These are phyloP conservation scores for Lathamus discolor DNA, from an alignment of 2,113 vertebrate genomes.

Conservation along the genomic window DNA sequence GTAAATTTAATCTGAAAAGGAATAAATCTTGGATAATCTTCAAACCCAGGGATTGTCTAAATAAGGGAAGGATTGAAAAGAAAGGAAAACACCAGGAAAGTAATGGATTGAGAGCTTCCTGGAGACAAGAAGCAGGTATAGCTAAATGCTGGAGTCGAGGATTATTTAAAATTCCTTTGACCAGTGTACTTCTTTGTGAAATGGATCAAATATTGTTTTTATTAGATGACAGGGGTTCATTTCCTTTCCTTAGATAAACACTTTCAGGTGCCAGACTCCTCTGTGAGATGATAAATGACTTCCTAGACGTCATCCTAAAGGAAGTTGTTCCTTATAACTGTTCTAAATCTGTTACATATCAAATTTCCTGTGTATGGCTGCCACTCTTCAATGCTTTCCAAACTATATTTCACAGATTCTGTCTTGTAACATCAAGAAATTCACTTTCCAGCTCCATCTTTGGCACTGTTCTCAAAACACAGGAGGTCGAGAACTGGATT, in stretches of 20 bases:
- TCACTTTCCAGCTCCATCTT: background rate
- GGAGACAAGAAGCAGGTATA: conserved; percentile 73
- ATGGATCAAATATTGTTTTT: conserved; percentile 66
- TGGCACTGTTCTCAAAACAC: conserved; percentile 14
- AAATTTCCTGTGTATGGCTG: conserved; percentile 56
- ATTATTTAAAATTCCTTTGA: conserved; percentile 70
- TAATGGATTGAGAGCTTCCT: conserved; percentile 36
- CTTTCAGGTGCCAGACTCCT: conserved; percentile 71
- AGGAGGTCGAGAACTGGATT: background rate
- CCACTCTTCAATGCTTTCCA: background rate
- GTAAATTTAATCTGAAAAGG: conserved; percentile 43
- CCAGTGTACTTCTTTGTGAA: conserved; percentile 38
- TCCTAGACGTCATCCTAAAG: conserved; percentile 71
- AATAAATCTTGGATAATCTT: conserved; percentile 35
- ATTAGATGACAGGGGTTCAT: conserved; percentile 70
- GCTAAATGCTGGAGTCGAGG: background rate
- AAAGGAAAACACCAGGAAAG: conserved; percentile 61
- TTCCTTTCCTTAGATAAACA: conserved; percentile 81
- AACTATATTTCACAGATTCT: conserved; percentile 1
- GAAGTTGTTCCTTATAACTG: conserved; percentile 61
- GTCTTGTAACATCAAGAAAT: background rate
- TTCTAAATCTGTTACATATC: conserved; percentile 60
- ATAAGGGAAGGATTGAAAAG: conserved; percentile 64
- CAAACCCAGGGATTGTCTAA: conserved; percentile 52
- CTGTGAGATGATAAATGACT: conserved; percentile 71